phyloP scores from a whole-genome alignment of 2,888 invertebrate species.

The Lampropteryx suffumata region DNA sequence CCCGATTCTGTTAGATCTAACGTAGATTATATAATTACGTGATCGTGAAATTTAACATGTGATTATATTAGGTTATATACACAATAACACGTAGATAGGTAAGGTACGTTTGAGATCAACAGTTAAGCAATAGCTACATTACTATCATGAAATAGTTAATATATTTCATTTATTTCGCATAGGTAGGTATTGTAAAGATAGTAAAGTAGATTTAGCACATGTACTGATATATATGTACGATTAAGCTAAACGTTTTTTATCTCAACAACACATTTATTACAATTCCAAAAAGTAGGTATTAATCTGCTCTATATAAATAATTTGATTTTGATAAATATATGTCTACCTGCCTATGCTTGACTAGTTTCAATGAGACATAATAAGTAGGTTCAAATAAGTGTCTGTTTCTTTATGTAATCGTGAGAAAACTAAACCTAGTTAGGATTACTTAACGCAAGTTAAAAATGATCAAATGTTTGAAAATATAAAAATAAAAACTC shows the following conservation, averaged over 20 bases:
- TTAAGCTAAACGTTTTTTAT: background rate
- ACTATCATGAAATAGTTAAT: slow-evolving; percentile 45
- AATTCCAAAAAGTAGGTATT: no score
- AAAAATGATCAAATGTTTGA: no score
- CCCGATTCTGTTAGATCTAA: slow-evolving; percentile 59
- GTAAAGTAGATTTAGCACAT: slow-evolving; percentile 22
- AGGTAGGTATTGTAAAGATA: background rate
- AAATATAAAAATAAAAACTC: slow-evolving; percentile 20
- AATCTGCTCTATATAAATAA: no score
- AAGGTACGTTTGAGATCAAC: slow-evolving; percentile 78
- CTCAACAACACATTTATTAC: background rate
- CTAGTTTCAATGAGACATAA: slow-evolving; percentile 61
- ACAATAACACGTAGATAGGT: slow-evolving; percentile 50
- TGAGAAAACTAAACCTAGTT: slow-evolving; percentile 21
- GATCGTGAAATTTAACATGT: slow-evolving; percentile 78
- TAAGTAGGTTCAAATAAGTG: slow-evolving; percentile 36
- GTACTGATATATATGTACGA: background rate
- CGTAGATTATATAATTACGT: slow-evolving; percentile 52
- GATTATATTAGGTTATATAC: slow-evolving; percentile 75
- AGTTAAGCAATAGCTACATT: slow-evolving; percentile 74
- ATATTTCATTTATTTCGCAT: slow-evolving; percentile 34
- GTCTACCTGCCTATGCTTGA: slow-evolving; percentile 36
- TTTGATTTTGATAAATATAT: no score
- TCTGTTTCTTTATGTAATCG: slow-evolving; percentile 29
- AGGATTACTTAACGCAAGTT: slow-evolving; percentile 17